Evolutionary conservation across 2,888 invertebrate species (phyloP), one percentile per base, ranked within the genome.

Genomic region (Galerucella pusilla): DNA sequence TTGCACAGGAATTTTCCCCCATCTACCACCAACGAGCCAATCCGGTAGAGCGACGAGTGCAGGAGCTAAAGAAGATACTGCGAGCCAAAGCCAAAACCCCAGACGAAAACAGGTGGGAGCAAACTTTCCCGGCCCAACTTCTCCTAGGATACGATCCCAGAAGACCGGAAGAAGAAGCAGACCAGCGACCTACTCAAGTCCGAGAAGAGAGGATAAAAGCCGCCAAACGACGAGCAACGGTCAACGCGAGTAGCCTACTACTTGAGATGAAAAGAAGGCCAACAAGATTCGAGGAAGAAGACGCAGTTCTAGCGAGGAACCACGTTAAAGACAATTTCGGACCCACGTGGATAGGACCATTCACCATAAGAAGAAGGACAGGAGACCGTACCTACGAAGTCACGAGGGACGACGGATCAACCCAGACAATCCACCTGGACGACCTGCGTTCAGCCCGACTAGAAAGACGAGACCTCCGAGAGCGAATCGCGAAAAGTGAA

Each of bases 1-100:
- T 73, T 0, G 45, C n/a, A 9, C 54, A 52, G 3, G 28, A 63
- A 25, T 12, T 9, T 12, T 80, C 80, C 0, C 73, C 20, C 0
- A 77, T 75, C 0, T 81, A 81, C 52, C 81, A 83, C 54, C 80
- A 81, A 2, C 71, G 73, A n/a, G 81, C 80, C 10, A 82, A 82
- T 49, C 80, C 80, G 2, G 78, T 78, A 2, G 75, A 83, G 59
- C 16, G 81, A 14, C 70, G 79, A 2, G 80, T 81, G 28, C 82
- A 83, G 49, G 79, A 81, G 11, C 69, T 82, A 2, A 83, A 83
- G 45, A 80, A 81, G 35, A 42, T 16, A 0, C 12, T 68, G 11
- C 52, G 67, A 0, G 57, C 59, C 5, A 68, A 60, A 54, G 20
- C 28, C 11, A 6, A 20, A 25, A 45, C 57, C 0, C 12, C 11